A percentile compares a stretch with the other conserved stretches of the same genome.
Evolutionary conservation across 1,140 invertebrate genomes (phyloP).

Genomic region (Panagrolaimus sp.): DNA sequence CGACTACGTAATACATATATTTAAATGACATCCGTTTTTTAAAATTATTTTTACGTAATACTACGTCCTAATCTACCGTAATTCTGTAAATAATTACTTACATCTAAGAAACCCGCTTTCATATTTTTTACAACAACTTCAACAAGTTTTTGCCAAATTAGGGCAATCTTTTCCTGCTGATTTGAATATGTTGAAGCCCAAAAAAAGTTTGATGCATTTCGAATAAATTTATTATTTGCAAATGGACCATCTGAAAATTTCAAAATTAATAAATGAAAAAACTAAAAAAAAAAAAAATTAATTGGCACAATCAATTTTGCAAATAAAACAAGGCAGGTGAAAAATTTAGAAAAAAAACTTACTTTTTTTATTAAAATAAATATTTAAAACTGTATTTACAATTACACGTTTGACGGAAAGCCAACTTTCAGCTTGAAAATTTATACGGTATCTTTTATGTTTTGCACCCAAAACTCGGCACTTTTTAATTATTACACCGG

Average conservation of each 20-base stretch:
- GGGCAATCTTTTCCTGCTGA: neutral
- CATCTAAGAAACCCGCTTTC: constrained; percentile 6
- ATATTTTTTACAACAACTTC: constrained; percentile 11
- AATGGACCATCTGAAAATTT: neutral
- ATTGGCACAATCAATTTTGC: no score
- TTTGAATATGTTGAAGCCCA: constrained; percentile 10
- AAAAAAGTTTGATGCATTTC: neutral
- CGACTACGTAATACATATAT: no score
- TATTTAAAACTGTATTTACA: neutral
- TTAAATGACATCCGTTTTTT: neutral
- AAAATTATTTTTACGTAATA: neutral
- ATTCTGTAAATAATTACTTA: neutral
- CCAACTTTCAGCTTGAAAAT: neutral
- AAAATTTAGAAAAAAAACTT: neutral
- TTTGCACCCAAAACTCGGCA: constrained; percentile 6
- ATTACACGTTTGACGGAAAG: neutral
- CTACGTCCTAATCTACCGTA: neutral
- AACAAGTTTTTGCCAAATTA: neutral
- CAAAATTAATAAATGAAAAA: no score
- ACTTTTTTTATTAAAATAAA: neutral
- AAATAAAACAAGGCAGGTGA: no score
- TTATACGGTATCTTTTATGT: neutral
- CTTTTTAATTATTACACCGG: constrained; percentile 9
- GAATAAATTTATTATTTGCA: neutral
- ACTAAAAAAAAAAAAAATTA: no score